Conservation (phyloP, 2,888 invertebrate genomes). For the Drosophila anomalata region DNA sequence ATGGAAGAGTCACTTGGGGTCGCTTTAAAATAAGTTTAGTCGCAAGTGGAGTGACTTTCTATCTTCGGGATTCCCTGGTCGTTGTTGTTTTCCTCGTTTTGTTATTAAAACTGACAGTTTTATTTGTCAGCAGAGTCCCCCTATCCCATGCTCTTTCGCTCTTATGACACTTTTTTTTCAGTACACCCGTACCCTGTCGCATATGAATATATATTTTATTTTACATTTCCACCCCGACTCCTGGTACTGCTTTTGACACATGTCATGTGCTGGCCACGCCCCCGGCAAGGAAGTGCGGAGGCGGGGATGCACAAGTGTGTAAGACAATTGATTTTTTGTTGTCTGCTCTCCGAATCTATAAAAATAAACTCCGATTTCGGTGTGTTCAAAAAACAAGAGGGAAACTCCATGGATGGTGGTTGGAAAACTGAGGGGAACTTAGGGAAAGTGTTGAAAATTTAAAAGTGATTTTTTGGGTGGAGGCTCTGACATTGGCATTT, state of each 20-base stretch:
- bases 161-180: constrained; percentile 73
- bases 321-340: constrained; percentile 70
- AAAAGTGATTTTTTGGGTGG: constrained; percentile 36
- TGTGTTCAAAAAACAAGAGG: constrained; percentile 5
- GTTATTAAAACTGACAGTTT: constrained; percentile 81
- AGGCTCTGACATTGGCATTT: constrained; percentile 64
- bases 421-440: constrained; percentile 13
- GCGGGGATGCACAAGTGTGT: constrained; percentile 52
- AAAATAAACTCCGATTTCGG: constrained; percentile 57
- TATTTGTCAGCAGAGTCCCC: constrained; percentile 70
- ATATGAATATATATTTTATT: constrained; percentile 43
- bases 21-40: constrained; percentile 33
- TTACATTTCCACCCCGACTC: constrained; percentile 23
- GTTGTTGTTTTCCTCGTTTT: constrained; percentile 54
- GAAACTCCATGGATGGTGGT: constrained; percentile 35
- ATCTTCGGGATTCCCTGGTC: constrained; percentile 25
- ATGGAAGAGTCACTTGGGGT: constrained; percentile 45
- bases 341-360: constrained; percentile 38
- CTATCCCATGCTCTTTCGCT: constrained; percentile 33
- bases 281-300: constrained; percentile 7
- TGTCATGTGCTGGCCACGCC: constrained; percentile 57
- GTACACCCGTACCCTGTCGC: constrained; percentile 30
- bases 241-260: constrained; percentile 62
- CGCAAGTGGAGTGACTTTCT: constrained; percentile 59
- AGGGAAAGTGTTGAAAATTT: constrained; percentile 46